Percentiles rank a stretch among this genome's conserved stretches.
phyloP scores from a whole-genome alignment of 2,888 invertebrate genomes.

The Microdon myrmicae region DNA sequence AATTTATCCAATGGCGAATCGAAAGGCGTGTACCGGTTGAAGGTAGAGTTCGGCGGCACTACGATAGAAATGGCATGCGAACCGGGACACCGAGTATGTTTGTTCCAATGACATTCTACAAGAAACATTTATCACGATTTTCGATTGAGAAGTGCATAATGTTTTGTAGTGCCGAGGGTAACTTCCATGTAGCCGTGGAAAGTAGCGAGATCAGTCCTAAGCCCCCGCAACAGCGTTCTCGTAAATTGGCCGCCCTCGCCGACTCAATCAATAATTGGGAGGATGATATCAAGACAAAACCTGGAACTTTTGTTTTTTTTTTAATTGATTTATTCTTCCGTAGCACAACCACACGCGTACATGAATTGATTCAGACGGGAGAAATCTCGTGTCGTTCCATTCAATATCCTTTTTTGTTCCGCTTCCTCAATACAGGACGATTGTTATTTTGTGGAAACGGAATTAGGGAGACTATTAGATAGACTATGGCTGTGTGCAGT shows the following conservation, averaged over 20 bases:
- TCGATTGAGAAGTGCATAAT: too few species aligned
- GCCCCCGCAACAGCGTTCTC: slow-evolving; percentile 69
- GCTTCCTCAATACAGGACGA: too few species aligned
- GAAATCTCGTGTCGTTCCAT: too few species aligned
- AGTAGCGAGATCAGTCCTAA: slow-evolving; percentile 55
- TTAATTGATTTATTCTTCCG: too few species aligned
- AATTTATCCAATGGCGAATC: slow-evolving; percentile 8
- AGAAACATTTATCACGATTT: slow-evolving; percentile 4
- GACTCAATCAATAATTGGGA: slow-evolving; percentile 90
- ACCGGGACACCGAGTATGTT: slow-evolving; percentile 5
- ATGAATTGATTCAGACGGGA: too few species aligned
- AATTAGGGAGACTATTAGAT: too few species aligned
- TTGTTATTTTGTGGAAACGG: too few species aligned
- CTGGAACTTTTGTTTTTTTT: too few species aligned
- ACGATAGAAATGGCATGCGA: slow-evolving; percentile 7
- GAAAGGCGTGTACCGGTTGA: slow-evolving; percentile 6
- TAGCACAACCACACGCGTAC: too few species aligned
- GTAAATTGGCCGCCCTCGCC: slow-evolving; percentile 83
- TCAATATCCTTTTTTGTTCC: too few species aligned
- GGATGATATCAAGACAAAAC: too few species aligned
- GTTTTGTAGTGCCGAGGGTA: slow-evolving; percentile 80
- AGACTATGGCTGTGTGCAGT: too few species aligned
- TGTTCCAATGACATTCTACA: slow-evolving; percentile 8
- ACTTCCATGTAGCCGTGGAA: slow-evolving; percentile 71
- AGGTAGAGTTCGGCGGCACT: slow-evolving; percentile 2